A percentile compares a stretch with the other conserved stretches of the same genome.
Evolutionary conservation across 2,888 invertebrate genomes (phyloP).

Genomic region (Pollenia griseotomentosa): DNA sequence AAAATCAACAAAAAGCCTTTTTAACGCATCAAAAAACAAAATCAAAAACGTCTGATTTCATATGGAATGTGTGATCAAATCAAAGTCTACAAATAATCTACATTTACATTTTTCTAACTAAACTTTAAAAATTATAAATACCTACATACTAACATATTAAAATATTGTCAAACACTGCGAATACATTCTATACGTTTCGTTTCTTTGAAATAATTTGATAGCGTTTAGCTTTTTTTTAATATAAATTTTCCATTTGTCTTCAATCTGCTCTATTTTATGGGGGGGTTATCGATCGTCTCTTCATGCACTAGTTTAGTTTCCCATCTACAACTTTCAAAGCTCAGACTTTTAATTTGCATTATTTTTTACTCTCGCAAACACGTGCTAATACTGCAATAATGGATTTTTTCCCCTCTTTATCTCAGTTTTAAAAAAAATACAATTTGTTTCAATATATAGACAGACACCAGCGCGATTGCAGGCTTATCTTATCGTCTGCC

Average conservation of each 20-base stretch:
- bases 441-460: background rate
- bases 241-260: background rate
- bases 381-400: slow-evolving; percentile 34
- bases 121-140: too few species aligned
- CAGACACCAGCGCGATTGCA: background rate
- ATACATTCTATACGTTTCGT: too few species aligned
- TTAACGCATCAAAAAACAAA: too few species aligned
- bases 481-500: slow-evolving; percentile 10
- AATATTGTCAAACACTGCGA: too few species aligned
- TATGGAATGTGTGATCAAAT: too few species aligned
- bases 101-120: too few species aligned
- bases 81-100: too few species aligned
- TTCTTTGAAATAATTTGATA: too few species aligned
- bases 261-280: background rate
- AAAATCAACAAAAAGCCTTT: too few species aligned
- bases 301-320: background rate
- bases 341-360: background rate
- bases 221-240: too few species aligned
- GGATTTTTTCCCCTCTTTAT: background rate
- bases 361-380: background rate
- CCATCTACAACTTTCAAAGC: background rate
- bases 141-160: too few species aligned
- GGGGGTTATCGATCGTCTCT: slow-evolving; percentile 1
- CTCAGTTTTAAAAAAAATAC: background rate
- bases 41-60: too few species aligned